Percentiles rank a stretch among this genome's conserved stretches.
These are phyloP conservation scores for Myotis davidii DNA, from an alignment of 2,113 vertebrate genomes.

Conservation along the genomic window DNA sequence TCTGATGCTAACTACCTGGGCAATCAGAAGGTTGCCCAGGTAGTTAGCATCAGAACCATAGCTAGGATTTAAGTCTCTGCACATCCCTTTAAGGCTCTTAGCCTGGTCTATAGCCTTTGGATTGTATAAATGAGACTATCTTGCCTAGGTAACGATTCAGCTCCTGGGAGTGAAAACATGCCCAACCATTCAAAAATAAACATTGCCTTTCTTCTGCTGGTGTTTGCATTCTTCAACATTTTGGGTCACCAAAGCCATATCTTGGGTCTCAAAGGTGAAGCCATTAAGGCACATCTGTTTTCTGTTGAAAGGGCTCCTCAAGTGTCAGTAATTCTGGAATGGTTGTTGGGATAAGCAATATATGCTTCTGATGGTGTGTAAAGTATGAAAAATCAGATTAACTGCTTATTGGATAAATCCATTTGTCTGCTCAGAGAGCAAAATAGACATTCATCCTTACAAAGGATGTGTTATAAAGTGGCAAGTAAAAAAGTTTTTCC, in stretches of 20 bases:
- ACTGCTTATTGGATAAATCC: neutral
- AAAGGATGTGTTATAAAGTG: constrained; percentile 51
- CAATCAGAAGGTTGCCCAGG: neutral
- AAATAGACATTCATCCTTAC: constrained; percentile 7
- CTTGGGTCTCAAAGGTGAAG: neutral
- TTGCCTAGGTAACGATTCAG: neutral
- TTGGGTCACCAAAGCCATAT: neutral
- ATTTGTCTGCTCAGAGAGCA: constrained; percentile 33
- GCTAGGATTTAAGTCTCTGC: neutral
- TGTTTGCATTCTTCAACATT: neutral
- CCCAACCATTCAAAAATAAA: neutral
- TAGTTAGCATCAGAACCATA: neutral
- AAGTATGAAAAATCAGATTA: constrained; percentile 28
- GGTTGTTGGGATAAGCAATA: neutral
- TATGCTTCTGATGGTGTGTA: neutral
- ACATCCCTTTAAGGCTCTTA: neutral
- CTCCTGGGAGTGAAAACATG: neutral
- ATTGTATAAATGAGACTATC: neutral
- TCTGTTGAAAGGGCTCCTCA: neutral
- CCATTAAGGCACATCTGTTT: neutral
- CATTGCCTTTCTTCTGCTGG: neutral
- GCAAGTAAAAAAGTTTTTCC: constrained; percentile 71
- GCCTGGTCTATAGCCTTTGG: neutral
- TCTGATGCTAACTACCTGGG: neutral
- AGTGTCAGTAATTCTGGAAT: neutral